These are phyloP conservation scores for Rhopalosiphum maidis DNA, from an alignment of 1,140 invertebrate species.

Conservation along the genomic window DNA sequence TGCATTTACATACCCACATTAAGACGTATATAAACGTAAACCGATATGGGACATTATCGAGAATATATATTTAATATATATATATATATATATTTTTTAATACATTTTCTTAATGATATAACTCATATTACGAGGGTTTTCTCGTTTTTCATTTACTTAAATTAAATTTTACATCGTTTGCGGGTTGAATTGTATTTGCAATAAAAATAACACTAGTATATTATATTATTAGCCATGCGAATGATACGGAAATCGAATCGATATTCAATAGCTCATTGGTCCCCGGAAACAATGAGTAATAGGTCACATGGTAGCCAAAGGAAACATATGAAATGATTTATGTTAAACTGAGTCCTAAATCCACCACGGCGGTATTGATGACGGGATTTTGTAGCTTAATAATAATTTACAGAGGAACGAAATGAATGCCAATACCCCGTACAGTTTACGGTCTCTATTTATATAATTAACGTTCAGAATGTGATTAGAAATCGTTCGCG, in stretches of 20 bases:
- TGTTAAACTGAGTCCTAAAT: slow-evolving; percentile 47
- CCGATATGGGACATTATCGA: not conserved
- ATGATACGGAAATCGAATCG: slow-evolving; percentile 21
- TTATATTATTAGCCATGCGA: not conserved
- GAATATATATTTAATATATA: not conserved
- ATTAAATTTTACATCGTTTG: not conserved
- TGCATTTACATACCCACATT: not conserved
- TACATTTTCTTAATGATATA: not conserved
- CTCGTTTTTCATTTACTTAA: not conserved
- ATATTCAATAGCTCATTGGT: slow-evolving; percentile 50
- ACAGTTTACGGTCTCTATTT: slow-evolving; percentile 40
- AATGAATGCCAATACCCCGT: slow-evolving; percentile 45
- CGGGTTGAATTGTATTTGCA: not conserved
- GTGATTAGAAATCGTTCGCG: slow-evolving; percentile 41
- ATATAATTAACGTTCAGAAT: slow-evolving; percentile 54
- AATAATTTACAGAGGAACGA: slow-evolving; percentile 56
- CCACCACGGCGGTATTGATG: slow-evolving; percentile 48
- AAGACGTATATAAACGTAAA: slow-evolving; percentile 21
- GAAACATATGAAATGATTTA: slow-evolving; percentile 52
- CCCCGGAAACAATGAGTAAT: slow-evolving; percentile 57
- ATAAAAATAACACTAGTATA: slow-evolving; percentile 15
- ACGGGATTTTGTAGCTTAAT: slow-evolving; percentile 57
- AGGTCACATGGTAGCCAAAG: slow-evolving; percentile 58
- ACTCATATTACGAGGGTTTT: not conserved
- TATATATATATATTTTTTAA: not conserved